Conservation (phyloP, 2,113 vertebrate genomes). For the Ammodramus savannarum region DNA sequence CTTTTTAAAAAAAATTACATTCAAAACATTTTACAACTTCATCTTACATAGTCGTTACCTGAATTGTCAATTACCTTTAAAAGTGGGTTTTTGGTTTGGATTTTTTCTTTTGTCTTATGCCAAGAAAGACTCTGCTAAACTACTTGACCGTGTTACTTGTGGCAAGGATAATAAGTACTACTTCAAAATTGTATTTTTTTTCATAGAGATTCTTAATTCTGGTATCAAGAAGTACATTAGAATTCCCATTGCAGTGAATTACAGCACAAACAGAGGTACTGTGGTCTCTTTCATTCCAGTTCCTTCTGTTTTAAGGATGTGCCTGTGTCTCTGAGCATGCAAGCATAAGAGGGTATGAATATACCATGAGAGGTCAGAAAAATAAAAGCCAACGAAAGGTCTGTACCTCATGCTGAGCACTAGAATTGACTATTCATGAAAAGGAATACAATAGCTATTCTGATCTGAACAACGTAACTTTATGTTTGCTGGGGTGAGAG, state of each 20-base stretch:
- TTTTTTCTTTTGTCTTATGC: not conserved
- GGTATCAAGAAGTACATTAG: not conserved
- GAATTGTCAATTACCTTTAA: constrained; percentile 14
- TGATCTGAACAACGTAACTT: not conserved
- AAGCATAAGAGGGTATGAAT: not conserved
- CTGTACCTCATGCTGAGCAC: not conserved
- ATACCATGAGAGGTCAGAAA: not conserved
- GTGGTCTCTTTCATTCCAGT: not conserved
- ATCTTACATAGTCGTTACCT: not conserved
- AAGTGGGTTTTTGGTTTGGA: not conserved
- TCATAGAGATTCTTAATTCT: not conserved
- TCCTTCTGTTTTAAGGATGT: not conserved
- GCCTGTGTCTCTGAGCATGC: not conserved
- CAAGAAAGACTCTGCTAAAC: constrained; percentile 11
- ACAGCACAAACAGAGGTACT: not conserved
- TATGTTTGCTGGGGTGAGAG: not conserved
- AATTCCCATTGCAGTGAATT: not conserved
- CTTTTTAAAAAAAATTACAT: not conserved
- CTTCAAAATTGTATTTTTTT: not conserved
- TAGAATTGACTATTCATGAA: not conserved
- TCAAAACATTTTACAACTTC: not conserved
- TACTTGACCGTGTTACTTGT: not conserved
- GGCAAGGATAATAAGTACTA: not conserved
- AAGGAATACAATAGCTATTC: not conserved
- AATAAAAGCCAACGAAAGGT: not conserved